A percentile compares a stretch with the other conserved stretches of the same genome.
These are phyloP conservation scores for Campodea augens DNA, from an alignment of 1,140 invertebrate species.

Conservation along the genomic window DNA sequence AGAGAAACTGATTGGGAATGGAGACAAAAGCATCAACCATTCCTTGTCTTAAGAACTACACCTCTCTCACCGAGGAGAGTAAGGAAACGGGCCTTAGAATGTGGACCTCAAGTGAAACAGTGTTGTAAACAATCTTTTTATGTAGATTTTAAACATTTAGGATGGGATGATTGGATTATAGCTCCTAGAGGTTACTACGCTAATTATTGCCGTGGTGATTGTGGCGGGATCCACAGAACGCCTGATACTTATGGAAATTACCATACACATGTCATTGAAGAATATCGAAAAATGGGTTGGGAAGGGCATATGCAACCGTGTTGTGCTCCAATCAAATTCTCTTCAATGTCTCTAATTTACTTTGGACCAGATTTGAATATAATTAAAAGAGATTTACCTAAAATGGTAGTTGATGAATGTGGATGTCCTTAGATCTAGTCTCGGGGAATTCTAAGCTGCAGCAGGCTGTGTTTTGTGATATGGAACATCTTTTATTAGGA, in stretches of 20 bases:
- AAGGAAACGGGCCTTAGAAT: conserved; percentile 60
- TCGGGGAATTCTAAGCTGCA: too few relatives aligned
- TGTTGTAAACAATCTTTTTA: conserved; percentile 83
- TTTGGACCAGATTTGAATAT: conserved; percentile 77
- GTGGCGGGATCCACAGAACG: conserved; percentile 46
- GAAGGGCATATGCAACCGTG: conserved; percentile 63
- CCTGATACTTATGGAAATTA: conserved; percentile 68
- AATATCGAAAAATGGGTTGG: conserved; percentile 55
- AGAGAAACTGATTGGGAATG: conserved; percentile 10
- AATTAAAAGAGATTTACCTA: conserved; percentile 80
- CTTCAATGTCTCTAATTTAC: conserved; percentile 81
- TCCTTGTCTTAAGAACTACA: conserved; percentile 63
- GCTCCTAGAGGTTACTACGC: conserved; percentile 69
- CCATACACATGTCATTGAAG: conserved; percentile 75
- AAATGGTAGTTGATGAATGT: conserved; percentile 92
- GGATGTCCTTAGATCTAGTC: conserved; percentile 60
- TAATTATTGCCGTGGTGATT: conserved; percentile 85
- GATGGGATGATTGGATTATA: conserved; percentile 92
- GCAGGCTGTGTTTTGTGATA: too few relatives aligned
- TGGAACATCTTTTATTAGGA: too few relatives aligned
- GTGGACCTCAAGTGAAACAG: conserved; percentile 47
- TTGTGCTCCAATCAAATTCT: conserved; percentile 84
- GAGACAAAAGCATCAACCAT: conserved; percentile 42
- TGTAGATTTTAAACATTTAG: conserved; percentile 71
- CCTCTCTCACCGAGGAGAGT: conserved; percentile 35